Percentiles rank a stretch among this genome's conserved stretches.
These are phyloP conservation scores for Urocitellus parryii DNA, from an alignment of 2,113 vertebrate species.

Conservation along the genomic window DNA sequence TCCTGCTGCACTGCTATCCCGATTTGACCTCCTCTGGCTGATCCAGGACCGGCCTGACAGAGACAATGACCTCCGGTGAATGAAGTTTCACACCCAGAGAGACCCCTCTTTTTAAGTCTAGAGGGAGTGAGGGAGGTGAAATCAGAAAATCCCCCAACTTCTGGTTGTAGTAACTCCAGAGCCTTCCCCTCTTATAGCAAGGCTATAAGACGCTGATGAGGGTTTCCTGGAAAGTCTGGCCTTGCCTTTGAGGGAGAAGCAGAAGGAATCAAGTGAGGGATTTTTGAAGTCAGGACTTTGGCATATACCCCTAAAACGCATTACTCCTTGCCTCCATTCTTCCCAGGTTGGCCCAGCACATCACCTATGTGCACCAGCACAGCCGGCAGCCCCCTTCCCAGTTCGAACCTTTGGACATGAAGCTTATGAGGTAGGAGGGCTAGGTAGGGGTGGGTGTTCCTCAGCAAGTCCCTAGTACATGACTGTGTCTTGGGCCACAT, in stretches of 20 bases:
- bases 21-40: conserved; percentile 97
- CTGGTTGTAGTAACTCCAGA: neutral
- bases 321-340: neutral
- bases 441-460: fast-evolving
- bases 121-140: neutral
- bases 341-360: conserved; percentile 93
- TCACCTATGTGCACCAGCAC: conserved; percentile 97
- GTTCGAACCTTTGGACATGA: conserved; percentile 95
- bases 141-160: neutral
- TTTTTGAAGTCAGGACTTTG: neutral
- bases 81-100: neutral
- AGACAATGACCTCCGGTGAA: conserved; percentile 91
- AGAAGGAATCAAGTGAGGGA: neutral
- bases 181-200: neutral
- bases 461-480: fast-evolving
- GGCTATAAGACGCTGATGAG: neutral
- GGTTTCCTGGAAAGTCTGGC: neutral
- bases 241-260: neutral
- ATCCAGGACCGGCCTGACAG: conserved; percentile 95
- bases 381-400: conserved; percentile 92
- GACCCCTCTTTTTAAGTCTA: neutral
- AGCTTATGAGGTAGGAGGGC: conserved; percentile 92
- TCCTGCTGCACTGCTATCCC: conserved; percentile 93
- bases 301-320: neutral
- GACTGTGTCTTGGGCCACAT: neutral